These are phyloP conservation scores for Iguana delicatissima DNA, from an alignment of 2,797 vertebrate species.

Conservation along the genomic window DNA sequence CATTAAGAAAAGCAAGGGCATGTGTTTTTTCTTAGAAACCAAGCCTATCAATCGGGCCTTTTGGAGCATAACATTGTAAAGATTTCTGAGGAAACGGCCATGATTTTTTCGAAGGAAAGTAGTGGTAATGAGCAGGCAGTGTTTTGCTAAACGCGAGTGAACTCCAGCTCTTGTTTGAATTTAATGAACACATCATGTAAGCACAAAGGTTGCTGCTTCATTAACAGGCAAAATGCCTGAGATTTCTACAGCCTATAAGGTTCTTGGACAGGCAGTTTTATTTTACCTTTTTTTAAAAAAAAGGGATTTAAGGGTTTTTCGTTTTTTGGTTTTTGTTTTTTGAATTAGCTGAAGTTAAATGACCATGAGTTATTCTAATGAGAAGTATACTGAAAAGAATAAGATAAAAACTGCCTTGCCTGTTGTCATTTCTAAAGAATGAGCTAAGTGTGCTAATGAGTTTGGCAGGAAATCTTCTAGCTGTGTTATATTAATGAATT, in stretches of 20 bases:
- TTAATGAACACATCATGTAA: neutral
- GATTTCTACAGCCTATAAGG: neutral
- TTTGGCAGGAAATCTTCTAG: neutral
- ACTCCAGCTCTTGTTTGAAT: neutral
- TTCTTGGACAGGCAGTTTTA: conserved; percentile 4
- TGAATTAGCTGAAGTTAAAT: neutral
- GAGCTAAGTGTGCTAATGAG: conserved; percentile 12
- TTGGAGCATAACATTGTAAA: neutral
- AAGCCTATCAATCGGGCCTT: conserved; percentile 37
- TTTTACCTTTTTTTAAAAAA: conserved; percentile 1
- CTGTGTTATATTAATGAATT: neutral
- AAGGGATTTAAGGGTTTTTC: neutral
- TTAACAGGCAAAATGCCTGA: conserved; percentile 39
- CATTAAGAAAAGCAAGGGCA: no score
- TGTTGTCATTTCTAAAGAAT: conserved; percentile 8
- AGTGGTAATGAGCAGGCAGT: neutral
- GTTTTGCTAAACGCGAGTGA: conserved; percentile 14
- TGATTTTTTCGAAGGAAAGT: conserved; percentile 16
- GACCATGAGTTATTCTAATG: neutral
- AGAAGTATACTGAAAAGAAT: neutral
- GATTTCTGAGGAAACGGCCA: neutral
- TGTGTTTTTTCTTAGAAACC: neutral
- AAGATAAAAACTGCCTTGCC: neutral
- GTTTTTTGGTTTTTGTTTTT: neutral
- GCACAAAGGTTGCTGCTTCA: conserved; percentile 21